phyloP scores from a whole-genome alignment of 2,888 invertebrate species.

The Zhuqinia jingwanae region DNA sequence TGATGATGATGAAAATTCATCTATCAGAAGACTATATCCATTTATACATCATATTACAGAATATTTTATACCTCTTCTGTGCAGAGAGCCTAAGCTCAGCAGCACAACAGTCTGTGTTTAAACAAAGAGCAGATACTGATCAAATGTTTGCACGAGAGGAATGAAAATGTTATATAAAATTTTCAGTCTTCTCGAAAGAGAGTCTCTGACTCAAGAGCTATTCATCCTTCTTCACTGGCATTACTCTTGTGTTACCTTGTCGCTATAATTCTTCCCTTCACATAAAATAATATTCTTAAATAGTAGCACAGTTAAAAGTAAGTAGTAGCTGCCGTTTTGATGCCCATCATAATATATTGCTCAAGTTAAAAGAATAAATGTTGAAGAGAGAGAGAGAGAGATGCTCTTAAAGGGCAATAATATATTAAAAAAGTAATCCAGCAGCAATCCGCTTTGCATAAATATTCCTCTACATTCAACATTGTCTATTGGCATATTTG shows the following conservation, averaged over 20 bases:
- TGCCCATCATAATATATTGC: not conserved
- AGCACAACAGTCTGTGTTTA: not conserved
- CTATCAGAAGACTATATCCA: not conserved
- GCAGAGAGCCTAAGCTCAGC: not conserved
- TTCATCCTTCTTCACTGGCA: not conserved
- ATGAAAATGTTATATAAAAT: too few species aligned
- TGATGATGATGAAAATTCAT: not conserved
- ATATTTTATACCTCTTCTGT: too few species aligned
- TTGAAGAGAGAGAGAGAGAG: conserved; percentile 1
- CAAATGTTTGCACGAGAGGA: conserved; percentile 12
- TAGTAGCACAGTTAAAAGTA: too few species aligned
- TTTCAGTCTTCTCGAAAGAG: not conserved
- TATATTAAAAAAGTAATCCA: conserved; percentile 18
- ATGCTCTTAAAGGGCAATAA: conserved; percentile 1
- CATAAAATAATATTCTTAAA: too few species aligned
- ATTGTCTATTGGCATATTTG: conserved; percentile 5
- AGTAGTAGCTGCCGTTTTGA: too few species aligned
- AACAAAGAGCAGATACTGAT: conserved; percentile 16
- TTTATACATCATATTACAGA: not conserved
- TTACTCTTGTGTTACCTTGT: too few species aligned
- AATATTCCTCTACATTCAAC: not conserved
- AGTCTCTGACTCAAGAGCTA: not conserved
- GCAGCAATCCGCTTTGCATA: not conserved
- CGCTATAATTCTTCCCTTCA: too few species aligned
- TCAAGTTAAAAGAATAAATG: not conserved